phyloP scores from a whole-genome alignment of 2,888 invertebrate species.

The Bombylius major region DNA sequence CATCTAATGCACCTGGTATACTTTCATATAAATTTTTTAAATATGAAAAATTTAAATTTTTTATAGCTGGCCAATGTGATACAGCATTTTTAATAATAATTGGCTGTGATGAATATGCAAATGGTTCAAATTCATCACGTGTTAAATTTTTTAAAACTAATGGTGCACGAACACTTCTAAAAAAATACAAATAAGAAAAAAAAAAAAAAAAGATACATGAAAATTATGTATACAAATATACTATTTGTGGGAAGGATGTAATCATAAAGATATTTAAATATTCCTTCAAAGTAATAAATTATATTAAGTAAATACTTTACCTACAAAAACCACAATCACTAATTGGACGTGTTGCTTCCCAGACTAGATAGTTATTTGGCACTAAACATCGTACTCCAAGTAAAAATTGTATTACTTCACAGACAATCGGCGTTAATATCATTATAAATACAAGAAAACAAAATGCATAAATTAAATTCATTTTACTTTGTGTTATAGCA shows the following conservation, averaged over 20 bases:
- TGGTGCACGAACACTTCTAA: constrained; percentile 48
- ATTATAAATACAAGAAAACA: constrained; percentile 30
- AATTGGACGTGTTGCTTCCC: constrained; percentile 76
- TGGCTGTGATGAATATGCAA: constrained; percentile 68
- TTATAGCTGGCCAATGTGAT: constrained; percentile 61
- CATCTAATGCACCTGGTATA: constrained; percentile 57
- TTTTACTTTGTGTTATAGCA: constrained; percentile 19
- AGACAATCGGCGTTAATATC: constrained; percentile 31
- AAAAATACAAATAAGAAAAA: background rate
- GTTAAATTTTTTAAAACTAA: constrained; percentile 56
- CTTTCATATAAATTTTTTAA: constrained; percentile 57
- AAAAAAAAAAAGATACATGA: background rate
- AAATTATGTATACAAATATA: background rate
- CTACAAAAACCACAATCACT: constrained; percentile 68
- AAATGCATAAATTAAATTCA: constrained; percentile 27
- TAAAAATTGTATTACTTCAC: constrained; percentile 33
- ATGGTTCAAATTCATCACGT: constrained; percentile 51
- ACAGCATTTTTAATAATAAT: constrained; percentile 67
- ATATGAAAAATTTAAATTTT: constrained; percentile 50
- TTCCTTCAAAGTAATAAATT: background rate
- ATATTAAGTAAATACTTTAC: constrained; percentile 8
- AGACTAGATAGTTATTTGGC: constrained; percentile 71
- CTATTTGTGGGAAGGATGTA: background rate
- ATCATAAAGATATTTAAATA: background rate
- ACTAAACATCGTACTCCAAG: constrained; percentile 59